These are phyloP conservation scores for Gallinago undulata DNA, from an alignment of 2,113 vertebrate species.

Conservation along the genomic window DNA sequence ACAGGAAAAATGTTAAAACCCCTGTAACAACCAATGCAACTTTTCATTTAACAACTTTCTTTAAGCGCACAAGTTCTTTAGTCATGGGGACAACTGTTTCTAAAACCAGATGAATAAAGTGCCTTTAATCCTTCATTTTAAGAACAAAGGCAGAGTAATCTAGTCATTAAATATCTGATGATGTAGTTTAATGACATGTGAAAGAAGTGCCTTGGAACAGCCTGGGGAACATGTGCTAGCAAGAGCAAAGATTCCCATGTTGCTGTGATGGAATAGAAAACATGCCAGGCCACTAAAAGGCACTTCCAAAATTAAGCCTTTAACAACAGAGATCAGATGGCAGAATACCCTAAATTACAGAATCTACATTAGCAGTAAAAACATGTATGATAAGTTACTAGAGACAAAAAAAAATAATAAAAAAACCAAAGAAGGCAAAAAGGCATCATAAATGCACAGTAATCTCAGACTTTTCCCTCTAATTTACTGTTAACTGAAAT, in stretches of 20 bases:
- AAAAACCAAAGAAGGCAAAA: not conserved
- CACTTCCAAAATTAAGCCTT: not conserved
- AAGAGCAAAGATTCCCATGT: constrained; percentile 14
- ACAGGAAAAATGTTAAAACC: not conserved
- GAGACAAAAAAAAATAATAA: not conserved
- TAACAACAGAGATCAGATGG: not conserved
- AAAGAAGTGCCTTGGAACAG: constrained; percentile 26
- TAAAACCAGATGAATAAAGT: constrained; percentile 19
- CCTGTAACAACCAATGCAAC: not conserved
- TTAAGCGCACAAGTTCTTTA: not conserved
- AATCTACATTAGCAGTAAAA: not conserved
- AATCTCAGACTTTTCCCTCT: not conserved
- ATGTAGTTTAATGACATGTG: constrained; percentile 6
- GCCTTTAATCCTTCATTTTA: constrained; percentile 24
- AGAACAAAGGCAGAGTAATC: constrained; percentile 48
- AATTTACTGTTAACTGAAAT: not conserved
- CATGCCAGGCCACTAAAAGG: not conserved
- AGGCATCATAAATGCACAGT: not conserved
- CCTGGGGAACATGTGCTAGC: constrained; percentile 19
- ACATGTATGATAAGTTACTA: not conserved
- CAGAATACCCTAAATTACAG: not conserved
- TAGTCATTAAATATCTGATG: constrained; percentile 16
- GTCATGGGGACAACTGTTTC: not conserved
- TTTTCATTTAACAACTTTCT: not conserved
- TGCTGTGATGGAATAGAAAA: not conserved